Evolutionary conservation across 2,797 vertebrate species (phyloP), one percentile per base, ranked within the genome.

Genomic region (Emys orbicularis): DNA sequence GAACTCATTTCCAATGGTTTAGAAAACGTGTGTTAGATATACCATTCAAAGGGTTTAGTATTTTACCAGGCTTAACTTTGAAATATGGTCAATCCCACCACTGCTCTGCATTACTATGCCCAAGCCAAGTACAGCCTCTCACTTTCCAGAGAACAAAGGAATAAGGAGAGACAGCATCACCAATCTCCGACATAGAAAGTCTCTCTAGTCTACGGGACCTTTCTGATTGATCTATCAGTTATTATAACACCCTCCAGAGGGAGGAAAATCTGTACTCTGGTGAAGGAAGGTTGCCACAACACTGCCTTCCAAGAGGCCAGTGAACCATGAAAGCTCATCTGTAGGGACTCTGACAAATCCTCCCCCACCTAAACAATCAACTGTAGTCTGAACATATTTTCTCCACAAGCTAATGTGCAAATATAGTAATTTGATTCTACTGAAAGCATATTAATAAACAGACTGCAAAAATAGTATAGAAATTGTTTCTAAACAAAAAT

Each of bases 261-360:
- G 49, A 80, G 34, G 25, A 12, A 50, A 53, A 25, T 37, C 50
- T n/a, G 50, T 53, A 79, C 77, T 77, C 84, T 0, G 4, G 53
- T 16, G 68, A 54, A 87, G 91, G 76, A 84, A 82, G 94, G 68
- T 0, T 50, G 92, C 81, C 90, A 94, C 41, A 57, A 23, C 21
- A 18, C 47, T 86, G 79, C 95, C 93, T 92, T 94, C 94, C 94
- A 96, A 83, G 83, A 95, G 96, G 83, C 81, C 91, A 93, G 47
- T 0, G 41, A 95, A 92, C 68, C 87, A 52, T 50, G 47, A 94
- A 90, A 88, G 50, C 29, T 90, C 91, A 90, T 81, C 90, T 83
- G 56, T 83, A 89, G 79, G 44, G 74, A 11, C 11, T 12, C 19
- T 37, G 50, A 80, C 34, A 80, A 50, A 53, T 83, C 84, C 94